These are phyloP conservation scores for Amphiura filiformis DNA, from an alignment of 35 echinoderm and acorn worm genomes.

Conservation along the genomic window DNA sequence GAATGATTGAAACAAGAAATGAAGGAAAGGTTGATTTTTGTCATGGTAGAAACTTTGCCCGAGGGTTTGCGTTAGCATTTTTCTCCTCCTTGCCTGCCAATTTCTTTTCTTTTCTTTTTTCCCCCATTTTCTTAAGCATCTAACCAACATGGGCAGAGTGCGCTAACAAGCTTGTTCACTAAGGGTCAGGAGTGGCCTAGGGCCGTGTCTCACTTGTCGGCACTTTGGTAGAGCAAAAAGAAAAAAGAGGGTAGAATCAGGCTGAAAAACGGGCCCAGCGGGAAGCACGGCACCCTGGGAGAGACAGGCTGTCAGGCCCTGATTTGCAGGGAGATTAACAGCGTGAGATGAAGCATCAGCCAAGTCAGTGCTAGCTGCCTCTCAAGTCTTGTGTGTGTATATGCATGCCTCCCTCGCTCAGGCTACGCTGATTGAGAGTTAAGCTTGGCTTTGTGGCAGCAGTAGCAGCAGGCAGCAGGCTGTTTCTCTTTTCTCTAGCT, in stretches of 20 bases:
- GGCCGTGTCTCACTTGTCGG: constrained; percentile 8
- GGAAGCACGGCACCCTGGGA: background rate
- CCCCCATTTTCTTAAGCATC: background rate
- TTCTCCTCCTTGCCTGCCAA: background rate
- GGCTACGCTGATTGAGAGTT: background rate
- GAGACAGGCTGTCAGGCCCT: constrained; percentile 4
- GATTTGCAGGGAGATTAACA: background rate
- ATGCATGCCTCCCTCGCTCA: background rate
- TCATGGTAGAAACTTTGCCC: background rate
- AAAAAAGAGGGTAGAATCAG: background rate
- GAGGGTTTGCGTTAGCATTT: background rate
- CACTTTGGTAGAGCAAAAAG: background rate
- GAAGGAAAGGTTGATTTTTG: background rate
- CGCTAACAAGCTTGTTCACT: background rate
- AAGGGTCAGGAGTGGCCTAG: constrained; percentile 6
- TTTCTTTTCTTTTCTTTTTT: background rate
- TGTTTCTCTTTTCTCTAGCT: no score
- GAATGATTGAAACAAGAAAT: background rate
- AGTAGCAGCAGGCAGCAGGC: background rate
- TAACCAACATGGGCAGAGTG: background rate
- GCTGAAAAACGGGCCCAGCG: background rate
- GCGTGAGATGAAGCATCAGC: constrained; percentile 1
- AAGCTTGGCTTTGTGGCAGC: background rate
- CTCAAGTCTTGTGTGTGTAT: background rate
- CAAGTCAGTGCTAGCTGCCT: background rate